These are phyloP conservation scores for Eupleurogrammus muticus DNA, from an alignment of 2,797 vertebrate species.

Conservation along the genomic window DNA sequence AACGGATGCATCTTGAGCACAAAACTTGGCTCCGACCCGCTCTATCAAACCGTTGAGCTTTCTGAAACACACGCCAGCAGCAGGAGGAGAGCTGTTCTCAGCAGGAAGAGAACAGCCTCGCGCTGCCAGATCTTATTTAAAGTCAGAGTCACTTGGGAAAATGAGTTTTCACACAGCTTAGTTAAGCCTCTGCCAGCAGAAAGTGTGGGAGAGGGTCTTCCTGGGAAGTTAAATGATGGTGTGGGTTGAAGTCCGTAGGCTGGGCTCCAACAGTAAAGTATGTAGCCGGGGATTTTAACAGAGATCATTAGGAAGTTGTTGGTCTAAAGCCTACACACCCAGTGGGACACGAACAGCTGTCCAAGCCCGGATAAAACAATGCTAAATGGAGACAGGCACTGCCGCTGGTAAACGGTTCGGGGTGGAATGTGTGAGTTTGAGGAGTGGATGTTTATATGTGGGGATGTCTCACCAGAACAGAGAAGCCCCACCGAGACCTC, in stretches of 20 bases:
- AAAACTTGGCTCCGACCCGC: constrained; percentile 29
- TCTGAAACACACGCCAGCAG: constrained; percentile 43
- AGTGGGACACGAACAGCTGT: constrained; percentile 73
- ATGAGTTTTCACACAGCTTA: constrained; percentile 77
- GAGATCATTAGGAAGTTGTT: constrained; percentile 64
- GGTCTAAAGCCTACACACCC: constrained; percentile 57
- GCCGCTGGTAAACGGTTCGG: constrained; percentile 35
- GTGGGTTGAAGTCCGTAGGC: constrained; percentile 53
- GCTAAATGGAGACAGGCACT: constrained; percentile 25
- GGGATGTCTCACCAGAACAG: constrained; percentile 91
- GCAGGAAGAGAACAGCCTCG: constrained; percentile 37
- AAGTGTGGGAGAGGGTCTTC: constrained; percentile 66
- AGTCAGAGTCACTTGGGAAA: constrained; percentile 66
- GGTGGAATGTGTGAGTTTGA: constrained; percentile 33
- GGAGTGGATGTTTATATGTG: constrained; percentile 32
- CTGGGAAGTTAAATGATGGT: constrained; percentile 58
- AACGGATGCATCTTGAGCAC: constrained; percentile 37
- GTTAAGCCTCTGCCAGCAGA: constrained; percentile 59
- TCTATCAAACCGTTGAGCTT: constrained; percentile 27
- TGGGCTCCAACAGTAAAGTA: constrained; percentile 44
- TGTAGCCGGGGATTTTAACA: constrained; percentile 35
- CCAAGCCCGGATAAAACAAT: constrained; percentile 55
- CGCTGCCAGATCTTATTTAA: constrained; percentile 69
- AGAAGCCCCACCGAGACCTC: constrained; percentile 95
- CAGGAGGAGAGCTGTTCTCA: neutral